phyloP scores from a whole-genome alignment of 2,888 invertebrate genomes.

The Lutraria lutraria region DNA sequence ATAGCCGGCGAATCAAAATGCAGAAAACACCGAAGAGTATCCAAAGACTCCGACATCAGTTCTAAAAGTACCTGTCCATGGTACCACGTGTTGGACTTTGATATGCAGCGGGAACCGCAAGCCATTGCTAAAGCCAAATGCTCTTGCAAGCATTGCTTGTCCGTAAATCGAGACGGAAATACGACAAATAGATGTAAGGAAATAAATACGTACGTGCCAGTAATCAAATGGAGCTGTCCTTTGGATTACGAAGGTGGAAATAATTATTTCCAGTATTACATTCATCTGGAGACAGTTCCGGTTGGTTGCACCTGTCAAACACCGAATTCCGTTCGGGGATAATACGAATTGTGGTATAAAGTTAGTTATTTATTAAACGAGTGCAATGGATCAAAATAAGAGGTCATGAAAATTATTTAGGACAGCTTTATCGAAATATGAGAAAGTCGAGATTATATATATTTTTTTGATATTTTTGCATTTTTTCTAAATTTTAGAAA shows the following conservation, averaged over 20 bases:
- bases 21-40: neutral
- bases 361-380: too few relatives aligned
- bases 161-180: neutral
- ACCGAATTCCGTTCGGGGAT: neutral
- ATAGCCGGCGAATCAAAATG: slow-evolving; percentile 33
- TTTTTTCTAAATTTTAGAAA: too few relatives aligned
- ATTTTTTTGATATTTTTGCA: too few relatives aligned
- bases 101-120: slow-evolving; percentile 33
- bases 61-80: slow-evolving; percentile 30
- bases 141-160: slow-evolving; percentile 25
- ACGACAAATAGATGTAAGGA: neutral
- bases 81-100: slow-evolving; percentile 30
- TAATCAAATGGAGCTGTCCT: slow-evolving; percentile 41
- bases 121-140: slow-evolving; percentile 41
- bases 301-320: slow-evolving; percentile 36
- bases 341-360: neutral
- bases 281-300: slow-evolving; percentile 22
- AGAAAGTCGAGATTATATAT: too few relatives aligned
- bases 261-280: slow-evolving; percentile 24
- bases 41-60: neutral
- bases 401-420: too few relatives aligned
- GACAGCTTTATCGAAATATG: too few relatives aligned
- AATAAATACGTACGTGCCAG: slow-evolving; percentile 19
- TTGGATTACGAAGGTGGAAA: neutral
- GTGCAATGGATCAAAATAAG: too few relatives aligned